These are phyloP conservation scores for Calameuta idolon DNA, from an alignment of 2,888 invertebrate species.

Conservation along the genomic window DNA sequence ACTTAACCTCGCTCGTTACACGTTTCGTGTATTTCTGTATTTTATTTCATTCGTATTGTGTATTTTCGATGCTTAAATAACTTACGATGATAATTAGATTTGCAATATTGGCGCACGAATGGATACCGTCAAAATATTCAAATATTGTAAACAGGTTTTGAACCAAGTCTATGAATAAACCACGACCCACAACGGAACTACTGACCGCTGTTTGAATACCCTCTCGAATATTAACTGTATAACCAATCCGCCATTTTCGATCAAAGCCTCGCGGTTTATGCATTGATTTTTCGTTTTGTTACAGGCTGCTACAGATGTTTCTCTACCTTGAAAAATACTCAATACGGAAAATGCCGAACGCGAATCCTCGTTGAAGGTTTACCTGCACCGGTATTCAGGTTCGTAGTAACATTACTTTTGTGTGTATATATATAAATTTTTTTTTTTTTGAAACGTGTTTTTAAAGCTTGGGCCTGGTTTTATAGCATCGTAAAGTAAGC, in stretches of 20 bases:
- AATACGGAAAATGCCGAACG: not conserved
- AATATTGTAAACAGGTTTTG: too few species aligned
- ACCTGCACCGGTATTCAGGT: not conserved
- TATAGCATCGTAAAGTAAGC: constrained; percentile 46
- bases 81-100: not conserved
- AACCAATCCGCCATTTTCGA: not conserved
- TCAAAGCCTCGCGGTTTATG: not conserved
- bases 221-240: not conserved
- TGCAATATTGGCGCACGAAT: not conserved
- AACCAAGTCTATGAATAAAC: not conserved
- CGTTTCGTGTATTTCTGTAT: not conserved
- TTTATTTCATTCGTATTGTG: not conserved
- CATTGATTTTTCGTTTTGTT: not conserved
- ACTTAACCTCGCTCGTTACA: too few species aligned
- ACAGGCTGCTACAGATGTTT: not conserved
- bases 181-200: not conserved
- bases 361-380: not conserved
- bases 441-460: constrained; percentile 29
- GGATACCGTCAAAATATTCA: too few species aligned
- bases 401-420: not conserved
- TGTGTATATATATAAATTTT: not conserved
- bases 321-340: not conserved
- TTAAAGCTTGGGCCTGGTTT: constrained; percentile 41
- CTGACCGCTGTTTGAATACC: not conserved
- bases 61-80: not conserved